Evolutionary conservation across 1,140 invertebrate genomes (phyloP), one percentile per base, ranked within the genome.

Genomic region (Ceratitis capitata): DNA sequence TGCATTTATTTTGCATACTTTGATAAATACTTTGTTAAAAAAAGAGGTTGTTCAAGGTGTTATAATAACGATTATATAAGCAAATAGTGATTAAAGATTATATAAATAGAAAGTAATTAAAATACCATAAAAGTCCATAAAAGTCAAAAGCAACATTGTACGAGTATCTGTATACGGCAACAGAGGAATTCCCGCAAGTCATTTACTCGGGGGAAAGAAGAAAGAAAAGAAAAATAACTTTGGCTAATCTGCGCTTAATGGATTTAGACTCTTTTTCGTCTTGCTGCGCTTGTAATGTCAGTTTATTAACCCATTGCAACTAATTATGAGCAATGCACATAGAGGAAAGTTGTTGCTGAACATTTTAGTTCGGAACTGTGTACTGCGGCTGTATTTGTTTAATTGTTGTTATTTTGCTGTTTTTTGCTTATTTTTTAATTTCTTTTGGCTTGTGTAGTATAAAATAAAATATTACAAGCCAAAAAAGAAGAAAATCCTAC

Each of bases 181-280:
- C n/a, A n/a, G n/a, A n/a, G n/a, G n/a, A 69, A 69, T 69, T 69
- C n/a, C 61, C 61, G 61, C 61, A 69, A 69, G 61, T 69, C 61
- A 69, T 39, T 39, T n/a, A 32, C 32, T 16, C 32, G n/a, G n/a
- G n/a, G n/a, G n/a, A n/a, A n/a, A n/a, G n/a, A n/a, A n/a, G n/a
- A n/a, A n/a, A n/a, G n/a, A n/a, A n/a, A n/a, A n/a, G n/a, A n/a
- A 56, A 69, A 69, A n/a, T 39, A 39, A 69, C 29, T 35, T 12
- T 14, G 58, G n/a, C 23, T 61, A 23, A 56, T 23, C 51, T 56
- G n/a, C 51, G 51, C n/a, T 56, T 56, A 56, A 56, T 56, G 51
- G 51, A 56, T 56, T 56, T 14, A 56, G 7, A 56, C 51, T n/a
- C 51, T 56, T 56, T 56, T 56, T n/a, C n/a, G n/a, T n/a, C n/a